Percentiles rank a stretch among this genome's conserved stretches.
These are phyloP conservation scores for Epinotia demarniana DNA, from an alignment of 2,888 invertebrate species.

Conservation along the genomic window DNA sequence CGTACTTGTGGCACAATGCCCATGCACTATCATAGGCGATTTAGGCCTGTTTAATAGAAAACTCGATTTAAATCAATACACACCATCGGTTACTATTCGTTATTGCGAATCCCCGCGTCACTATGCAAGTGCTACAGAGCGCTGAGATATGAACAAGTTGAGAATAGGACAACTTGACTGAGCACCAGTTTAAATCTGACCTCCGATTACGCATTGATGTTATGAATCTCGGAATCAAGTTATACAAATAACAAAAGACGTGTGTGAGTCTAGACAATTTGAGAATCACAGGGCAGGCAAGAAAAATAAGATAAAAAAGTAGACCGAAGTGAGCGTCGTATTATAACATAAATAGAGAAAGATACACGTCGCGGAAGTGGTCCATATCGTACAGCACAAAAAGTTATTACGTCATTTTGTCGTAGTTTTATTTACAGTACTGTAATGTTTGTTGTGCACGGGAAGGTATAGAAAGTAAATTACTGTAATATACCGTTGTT, in stretches of 20 bases:
- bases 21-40: no score
- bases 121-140: no score
- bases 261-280: neutral
- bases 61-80: no score
- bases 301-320: slow-evolving; percentile 40
- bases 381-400: slow-evolving; percentile 37
- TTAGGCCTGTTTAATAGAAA: no score
- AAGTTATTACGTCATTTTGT: slow-evolving; percentile 34
- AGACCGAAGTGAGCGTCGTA: slow-evolving; percentile 20
- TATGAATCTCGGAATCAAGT: neutral
- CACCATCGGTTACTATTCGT: no score
- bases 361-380: slow-evolving; percentile 35
- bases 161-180: neutral
- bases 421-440: slow-evolving; percentile 33
- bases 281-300: neutral
- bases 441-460: slow-evolving; percentile 25
- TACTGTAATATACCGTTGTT: neutral
- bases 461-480: slow-evolving; percentile 23
- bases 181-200: neutral
- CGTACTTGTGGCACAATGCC: no score
- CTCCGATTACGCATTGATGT: neutral
- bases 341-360: slow-evolving; percentile 39
- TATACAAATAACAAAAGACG: neutral
- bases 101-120: no score
- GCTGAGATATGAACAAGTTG: no score